Evolutionary conservation across 1,140 invertebrate species (phyloP).

Genomic region (Formica selysi): DNA sequence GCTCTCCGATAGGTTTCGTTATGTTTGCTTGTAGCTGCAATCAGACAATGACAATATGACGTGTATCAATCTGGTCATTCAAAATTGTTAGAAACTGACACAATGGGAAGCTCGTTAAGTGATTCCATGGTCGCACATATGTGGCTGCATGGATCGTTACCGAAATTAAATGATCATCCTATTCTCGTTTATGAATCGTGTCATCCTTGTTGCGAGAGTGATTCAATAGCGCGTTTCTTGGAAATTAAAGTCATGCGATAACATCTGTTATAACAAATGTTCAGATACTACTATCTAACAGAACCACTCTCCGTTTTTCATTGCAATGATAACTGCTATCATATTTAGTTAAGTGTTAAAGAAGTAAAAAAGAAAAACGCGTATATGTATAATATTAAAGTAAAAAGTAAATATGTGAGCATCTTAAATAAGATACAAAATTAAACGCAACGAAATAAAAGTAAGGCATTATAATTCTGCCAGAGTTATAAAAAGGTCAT

Average conservation of each 20-base stretch:
- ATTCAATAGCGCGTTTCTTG: background rate
- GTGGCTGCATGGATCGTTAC: conserved; percentile 65
- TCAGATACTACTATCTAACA: background rate
- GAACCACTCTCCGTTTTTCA: background rate
- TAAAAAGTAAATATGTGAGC: background rate
- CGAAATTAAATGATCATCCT: conserved; percentile 65
- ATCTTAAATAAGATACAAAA: background rate
- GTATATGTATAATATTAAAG: background rate
- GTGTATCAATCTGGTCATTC: conserved; percentile 46
- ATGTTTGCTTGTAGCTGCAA: conserved; percentile 14
- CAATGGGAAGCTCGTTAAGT: conserved; percentile 64
- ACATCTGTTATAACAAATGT: background rate
- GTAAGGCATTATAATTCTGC: background rate
- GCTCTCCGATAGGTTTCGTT: background rate
- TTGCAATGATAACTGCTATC: background rate
- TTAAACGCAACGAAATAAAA: background rate
- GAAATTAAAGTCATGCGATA: conserved; percentile 10
- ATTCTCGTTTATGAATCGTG: background rate
- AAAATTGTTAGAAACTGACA: conserved; percentile 35
- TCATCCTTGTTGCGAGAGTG: conserved; percentile 6
- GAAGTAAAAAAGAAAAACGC: background rate
- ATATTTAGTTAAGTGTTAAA: background rate
- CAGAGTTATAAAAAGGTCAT: conserved; percentile 29
- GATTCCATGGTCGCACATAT: conserved; percentile 52
- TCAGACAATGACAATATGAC: background rate